These are phyloP conservation scores for Ditylenchus dipsaci DNA, from an alignment of 1,140 invertebrate genomes.

Conservation along the genomic window DNA sequence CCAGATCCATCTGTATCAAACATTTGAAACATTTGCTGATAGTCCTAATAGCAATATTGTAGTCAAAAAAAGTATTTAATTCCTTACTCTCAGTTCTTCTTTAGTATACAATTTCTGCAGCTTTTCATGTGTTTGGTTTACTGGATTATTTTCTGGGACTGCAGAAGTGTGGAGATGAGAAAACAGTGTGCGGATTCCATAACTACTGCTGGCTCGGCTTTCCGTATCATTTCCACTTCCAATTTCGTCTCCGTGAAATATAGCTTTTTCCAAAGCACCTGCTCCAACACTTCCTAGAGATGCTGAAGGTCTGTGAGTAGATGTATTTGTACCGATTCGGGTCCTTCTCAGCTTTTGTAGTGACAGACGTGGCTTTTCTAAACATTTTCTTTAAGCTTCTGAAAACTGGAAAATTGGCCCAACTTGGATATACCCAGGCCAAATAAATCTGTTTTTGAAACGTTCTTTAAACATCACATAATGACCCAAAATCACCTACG, in stretches of 20 bases:
- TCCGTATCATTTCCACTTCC: neutral
- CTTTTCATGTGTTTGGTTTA: slow-evolving; percentile 14
- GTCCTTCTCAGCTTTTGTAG: neutral
- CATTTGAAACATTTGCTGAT: slow-evolving; percentile 53
- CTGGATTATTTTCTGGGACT: neutral
- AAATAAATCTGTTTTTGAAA: no score
- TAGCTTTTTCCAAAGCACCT: neutral
- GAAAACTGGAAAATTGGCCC: no score
- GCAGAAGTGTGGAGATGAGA: slow-evolving; percentile 2
- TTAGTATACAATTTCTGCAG: slow-evolving; percentile 24
- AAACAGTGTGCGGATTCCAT: neutral
- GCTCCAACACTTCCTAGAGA: neutral
- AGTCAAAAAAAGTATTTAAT: neutral
- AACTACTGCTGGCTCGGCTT: neutral
- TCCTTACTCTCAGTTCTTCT: slow-evolving; percentile 17
- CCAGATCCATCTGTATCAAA: slow-evolving; percentile 58
- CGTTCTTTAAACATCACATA: no score
- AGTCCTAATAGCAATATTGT: slow-evolving; percentile 26
- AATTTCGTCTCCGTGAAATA: neutral
- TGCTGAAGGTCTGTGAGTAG: neutral
- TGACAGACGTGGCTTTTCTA: neutral
- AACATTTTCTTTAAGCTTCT: no score
- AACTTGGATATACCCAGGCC: no score
- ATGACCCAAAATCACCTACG: no score
- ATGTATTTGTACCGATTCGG: neutral